Percentiles rank a stretch among this genome's conserved stretches.
Conservation (phyloP, 2,113 vertebrate species). For the Leucosticte australis region DNA sequence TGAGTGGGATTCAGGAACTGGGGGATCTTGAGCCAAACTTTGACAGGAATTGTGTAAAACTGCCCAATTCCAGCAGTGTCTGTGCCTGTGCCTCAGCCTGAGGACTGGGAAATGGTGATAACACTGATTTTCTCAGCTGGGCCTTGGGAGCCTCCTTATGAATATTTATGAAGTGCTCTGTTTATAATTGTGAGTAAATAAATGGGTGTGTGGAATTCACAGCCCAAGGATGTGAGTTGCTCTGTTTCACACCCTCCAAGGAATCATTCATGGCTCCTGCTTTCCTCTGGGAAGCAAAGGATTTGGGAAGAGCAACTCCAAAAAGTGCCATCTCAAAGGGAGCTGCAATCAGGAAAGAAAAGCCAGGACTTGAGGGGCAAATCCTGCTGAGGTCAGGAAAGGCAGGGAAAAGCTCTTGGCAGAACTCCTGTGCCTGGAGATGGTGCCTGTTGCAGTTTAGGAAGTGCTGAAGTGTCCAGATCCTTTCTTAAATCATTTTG, state of each 20-base stretch:
- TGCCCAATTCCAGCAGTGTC: not conserved
- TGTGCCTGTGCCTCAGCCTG: not conserved
- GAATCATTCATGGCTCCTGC: not conserved
- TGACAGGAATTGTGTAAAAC: not conserved
- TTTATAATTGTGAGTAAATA: conserved; percentile 20
- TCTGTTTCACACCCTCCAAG: not conserved
- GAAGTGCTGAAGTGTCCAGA: not conserved
- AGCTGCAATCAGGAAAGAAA: not conserved
- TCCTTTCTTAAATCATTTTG: not conserved
- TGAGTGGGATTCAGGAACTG: not conserved
- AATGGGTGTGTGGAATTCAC: not conserved
- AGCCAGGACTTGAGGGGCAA: not conserved
- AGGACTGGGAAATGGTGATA: not conserved
- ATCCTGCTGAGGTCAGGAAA: not conserved
- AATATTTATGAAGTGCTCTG: conserved; percentile 25
- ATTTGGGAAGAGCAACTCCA: not conserved
- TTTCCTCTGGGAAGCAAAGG: not conserved
- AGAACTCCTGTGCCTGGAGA: not conserved
- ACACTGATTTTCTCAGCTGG: conserved; percentile 30
- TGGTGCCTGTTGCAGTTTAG: not conserved
- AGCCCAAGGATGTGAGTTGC: not conserved
- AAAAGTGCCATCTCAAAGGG: not conserved
- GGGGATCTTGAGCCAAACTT: too few species aligned
- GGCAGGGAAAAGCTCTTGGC: not conserved
- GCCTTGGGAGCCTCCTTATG: not conserved